Evolutionary conservation across 2,113 vertebrate species (phyloP), one percentile per base, ranked within the genome.

Genomic region (chimpanzee (Pan troglodytes)): DNA sequence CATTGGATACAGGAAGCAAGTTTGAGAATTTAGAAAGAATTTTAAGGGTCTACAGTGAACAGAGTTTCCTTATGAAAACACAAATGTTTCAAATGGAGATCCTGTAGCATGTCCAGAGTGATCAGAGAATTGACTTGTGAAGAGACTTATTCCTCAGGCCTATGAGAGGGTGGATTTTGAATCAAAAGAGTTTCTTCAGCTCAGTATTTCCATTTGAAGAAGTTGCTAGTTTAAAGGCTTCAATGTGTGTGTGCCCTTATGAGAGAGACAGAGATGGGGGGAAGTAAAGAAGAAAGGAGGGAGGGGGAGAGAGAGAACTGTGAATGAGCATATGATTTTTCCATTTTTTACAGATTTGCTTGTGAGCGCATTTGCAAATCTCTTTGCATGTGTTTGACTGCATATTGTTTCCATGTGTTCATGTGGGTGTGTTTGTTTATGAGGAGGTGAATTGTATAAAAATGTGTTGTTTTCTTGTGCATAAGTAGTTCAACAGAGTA

Each of bases 371-470:
- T 93, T 94, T 96, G 67, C 32, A 94, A 91, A 89, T 82, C 11
- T 94, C 52, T 82, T 88, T 90, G 64, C 50, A 50, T 96, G 81
- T 88, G 64, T 90, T 85, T 79, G 57, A 43, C 43, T 92, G 22
- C 67, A 91, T 97, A 96, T 93, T 97, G 79, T 75, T 97, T 94
- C 82, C 81, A 89, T 96, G 78, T 97, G 95, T 97, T 92, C 83
- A 30, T 88, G 83, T 89, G 93, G 92, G 88, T 93, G 94, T 94
- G 59, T 96, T 96, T 97, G 78, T 96, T 96, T 94, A 85, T 92
- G 68, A 97, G 79, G 80, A n/a, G 88, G 48, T 91, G 30, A 95
- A 79, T 32, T 70, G 3, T 79, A 72, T 57, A 89, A 97, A 94
- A 93, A 94, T 95, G 57, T 88, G 78, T 91, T 73, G 82, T 72